These are phyloP conservation scores for Autographa pulchrina DNA, from an alignment of 2,888 invertebrate species.

Conservation along the genomic window DNA sequence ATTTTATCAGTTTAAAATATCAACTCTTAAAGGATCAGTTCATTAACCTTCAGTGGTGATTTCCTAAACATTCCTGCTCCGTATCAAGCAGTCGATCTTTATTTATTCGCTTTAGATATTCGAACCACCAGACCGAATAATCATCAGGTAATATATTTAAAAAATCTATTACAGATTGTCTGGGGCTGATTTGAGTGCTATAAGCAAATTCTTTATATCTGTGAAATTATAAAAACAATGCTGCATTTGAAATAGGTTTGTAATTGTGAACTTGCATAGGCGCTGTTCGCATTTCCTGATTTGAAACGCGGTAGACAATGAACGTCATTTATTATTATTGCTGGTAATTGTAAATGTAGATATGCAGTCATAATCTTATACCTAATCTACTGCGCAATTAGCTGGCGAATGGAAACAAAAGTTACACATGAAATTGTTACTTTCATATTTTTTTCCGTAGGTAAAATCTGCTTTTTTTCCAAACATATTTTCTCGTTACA, in stretches of 20 bases:
- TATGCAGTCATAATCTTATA: background rate
- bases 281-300: background rate
- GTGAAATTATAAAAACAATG: constrained; percentile 24
- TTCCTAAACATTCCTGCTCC: constrained; percentile 38
- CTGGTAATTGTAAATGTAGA: background rate
- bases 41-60: constrained; percentile 35
- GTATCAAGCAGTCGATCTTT: constrained; percentile 52
- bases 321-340: constrained; percentile 11
- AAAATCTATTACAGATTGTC: constrained; percentile 56
- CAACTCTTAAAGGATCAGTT: constrained; percentile 27
- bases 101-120: constrained; percentile 51
- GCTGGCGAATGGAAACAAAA: background rate
- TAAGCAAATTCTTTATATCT: constrained; percentile 22
- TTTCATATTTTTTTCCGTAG: background rate
- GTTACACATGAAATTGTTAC: background rate
- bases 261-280: constrained; percentile 10
- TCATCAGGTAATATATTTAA: constrained; percentile 40
- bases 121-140: constrained; percentile 57
- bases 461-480: background rate
- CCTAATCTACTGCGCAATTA: constrained; percentile 2
- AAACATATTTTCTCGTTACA: background rate
- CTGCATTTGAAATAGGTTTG: constrained; percentile 14
- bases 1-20: constrained; percentile 6
- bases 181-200: constrained; percentile 43
- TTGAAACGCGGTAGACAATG: constrained; percentile 9